Percentiles rank a stretch among this genome's conserved stretches.
Evolutionary conservation across 2,888 invertebrate species (phyloP).

Genomic region (Zele albiditarsus): DNA sequence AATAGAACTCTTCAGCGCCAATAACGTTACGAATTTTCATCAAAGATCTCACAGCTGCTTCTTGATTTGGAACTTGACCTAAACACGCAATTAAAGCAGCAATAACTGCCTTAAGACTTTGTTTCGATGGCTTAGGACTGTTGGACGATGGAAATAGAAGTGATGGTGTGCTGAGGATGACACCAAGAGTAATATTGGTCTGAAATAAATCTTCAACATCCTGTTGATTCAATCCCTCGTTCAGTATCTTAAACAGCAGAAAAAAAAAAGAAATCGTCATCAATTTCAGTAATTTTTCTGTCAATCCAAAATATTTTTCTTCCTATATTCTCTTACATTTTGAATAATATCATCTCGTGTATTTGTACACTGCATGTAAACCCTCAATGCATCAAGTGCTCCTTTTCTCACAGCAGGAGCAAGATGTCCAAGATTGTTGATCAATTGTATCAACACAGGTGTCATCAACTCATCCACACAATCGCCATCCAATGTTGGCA

Average conservation of each 20-base stretch:
- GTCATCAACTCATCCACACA: conserved; percentile 81
- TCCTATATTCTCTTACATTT: conserved; percentile 72
- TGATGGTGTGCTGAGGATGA: conserved; percentile 70
- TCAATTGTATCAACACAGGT: conserved; percentile 79
- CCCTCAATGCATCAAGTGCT: conserved; percentile 83
- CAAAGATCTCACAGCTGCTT: conserved; percentile 81
- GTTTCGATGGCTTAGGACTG: conserved; percentile 56
- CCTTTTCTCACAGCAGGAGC: conserved; percentile 88
- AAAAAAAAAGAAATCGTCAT: background rate
- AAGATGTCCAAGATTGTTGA: conserved; percentile 85
- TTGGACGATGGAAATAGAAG: conserved; percentile 67
- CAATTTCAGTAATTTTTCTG: background rate
- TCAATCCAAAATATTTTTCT: background rate
- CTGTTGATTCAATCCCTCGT: conserved; percentile 54
- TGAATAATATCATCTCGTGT: conserved; percentile 80
- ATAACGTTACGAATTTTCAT: conserved; percentile 81
- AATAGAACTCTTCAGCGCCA: conserved; percentile 80
- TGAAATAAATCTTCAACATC: conserved; percentile 66
- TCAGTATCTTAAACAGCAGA: conserved; percentile 43
- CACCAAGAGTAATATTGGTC: conserved; percentile 69
- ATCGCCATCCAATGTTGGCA: conserved; percentile 79
- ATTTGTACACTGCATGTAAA: conserved; percentile 81
- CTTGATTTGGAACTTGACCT: conserved; percentile 75
- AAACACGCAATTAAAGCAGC: conserved; percentile 72
- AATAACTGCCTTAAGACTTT: conserved; percentile 63